Evolutionary conservation across 2,888 invertebrate genomes (phyloP).

Genomic region (Tribolium freemani): DNA sequence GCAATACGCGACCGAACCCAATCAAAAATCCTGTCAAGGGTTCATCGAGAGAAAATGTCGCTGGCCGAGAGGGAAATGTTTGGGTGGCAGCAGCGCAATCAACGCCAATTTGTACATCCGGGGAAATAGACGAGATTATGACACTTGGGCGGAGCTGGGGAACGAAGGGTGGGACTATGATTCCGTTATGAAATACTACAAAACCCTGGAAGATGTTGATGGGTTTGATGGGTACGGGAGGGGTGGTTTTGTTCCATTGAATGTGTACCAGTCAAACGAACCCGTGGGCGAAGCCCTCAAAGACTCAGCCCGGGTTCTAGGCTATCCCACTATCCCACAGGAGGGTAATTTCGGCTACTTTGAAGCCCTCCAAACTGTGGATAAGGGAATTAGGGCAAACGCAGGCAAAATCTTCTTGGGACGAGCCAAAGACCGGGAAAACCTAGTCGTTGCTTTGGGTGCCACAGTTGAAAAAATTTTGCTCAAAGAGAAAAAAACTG

Average conservation of each 20-base stretch:
- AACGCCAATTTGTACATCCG: constrained; percentile 78
- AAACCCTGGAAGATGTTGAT: constrained; percentile 61
- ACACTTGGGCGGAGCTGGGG: constrained; percentile 74
- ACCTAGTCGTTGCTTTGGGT: constrained; percentile 73
- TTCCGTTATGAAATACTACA: constrained; percentile 68
- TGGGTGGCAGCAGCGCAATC: constrained; percentile 76
- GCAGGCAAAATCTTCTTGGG: constrained; percentile 82
- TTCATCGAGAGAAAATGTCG: constrained; percentile 64
- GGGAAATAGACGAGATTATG: constrained; percentile 76
- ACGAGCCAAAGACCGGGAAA: constrained; percentile 69
- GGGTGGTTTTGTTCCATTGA: constrained; percentile 69
- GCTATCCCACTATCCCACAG: constrained; percentile 54
- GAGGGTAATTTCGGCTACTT: constrained; percentile 57
- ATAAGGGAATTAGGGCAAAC: constrained; percentile 66
- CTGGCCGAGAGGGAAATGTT: constrained; percentile 74
- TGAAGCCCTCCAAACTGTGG: constrained; percentile 56
- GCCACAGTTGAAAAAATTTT: constrained; percentile 72
- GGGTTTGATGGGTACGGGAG: constrained; percentile 61
- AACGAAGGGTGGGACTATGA: constrained; percentile 75
- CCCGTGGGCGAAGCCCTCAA: constrained; percentile 55
- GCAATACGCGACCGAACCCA: constrained; percentile 69
- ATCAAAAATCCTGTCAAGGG: constrained; percentile 64
- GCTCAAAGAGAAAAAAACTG: constrained; percentile 69
- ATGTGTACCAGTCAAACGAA: constrained; percentile 61
- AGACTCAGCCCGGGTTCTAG: constrained; percentile 68